A percentile compares a stretch with the other conserved stretches of the same genome.
phyloP scores from a whole-genome alignment of 2,113 vertebrate species.

The Otis tarda region DNA sequence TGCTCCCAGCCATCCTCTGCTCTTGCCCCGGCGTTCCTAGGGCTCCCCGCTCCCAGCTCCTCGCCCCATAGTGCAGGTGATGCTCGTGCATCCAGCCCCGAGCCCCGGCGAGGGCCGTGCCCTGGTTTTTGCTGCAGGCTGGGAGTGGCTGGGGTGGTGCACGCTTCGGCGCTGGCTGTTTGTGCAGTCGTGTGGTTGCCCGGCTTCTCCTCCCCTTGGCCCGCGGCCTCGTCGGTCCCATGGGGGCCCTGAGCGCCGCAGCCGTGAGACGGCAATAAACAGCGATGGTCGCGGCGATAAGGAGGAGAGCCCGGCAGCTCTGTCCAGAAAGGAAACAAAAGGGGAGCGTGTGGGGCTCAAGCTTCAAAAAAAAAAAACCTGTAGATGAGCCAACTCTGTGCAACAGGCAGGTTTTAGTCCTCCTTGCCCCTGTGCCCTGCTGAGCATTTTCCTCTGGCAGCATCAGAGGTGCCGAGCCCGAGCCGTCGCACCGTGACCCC shows the following conservation, averaged over 20 bases:
- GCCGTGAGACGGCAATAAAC: background rate
- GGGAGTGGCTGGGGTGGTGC: background rate
- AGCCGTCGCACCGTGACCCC: fast-evolving
- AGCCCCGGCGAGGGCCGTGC: background rate
- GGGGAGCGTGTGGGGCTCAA: background rate
- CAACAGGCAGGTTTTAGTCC: background rate
- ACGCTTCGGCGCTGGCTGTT: fast-evolving
- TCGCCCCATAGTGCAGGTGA: background rate
- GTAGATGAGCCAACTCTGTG: background rate
- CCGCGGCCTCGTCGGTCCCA: background rate
- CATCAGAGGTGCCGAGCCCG: background rate
- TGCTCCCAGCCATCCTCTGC: fast-evolving
- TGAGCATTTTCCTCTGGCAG: background rate
- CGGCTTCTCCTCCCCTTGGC: background rate
- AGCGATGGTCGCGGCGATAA: background rate
- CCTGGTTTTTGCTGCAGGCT: fast-evolving
- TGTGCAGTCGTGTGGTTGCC: background rate
- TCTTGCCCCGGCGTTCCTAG: background rate
- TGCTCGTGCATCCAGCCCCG: fast-evolving
- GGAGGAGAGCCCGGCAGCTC: background rate
- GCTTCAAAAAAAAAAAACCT: background rate
- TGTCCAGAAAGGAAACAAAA: background rate
- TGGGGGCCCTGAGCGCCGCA: background rate
- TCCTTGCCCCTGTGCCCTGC: background rate
- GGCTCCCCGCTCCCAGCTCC: background rate